Evolutionary conservation across 2,797 vertebrate species (phyloP).

Genomic region (Esox masquinongy): DNA sequence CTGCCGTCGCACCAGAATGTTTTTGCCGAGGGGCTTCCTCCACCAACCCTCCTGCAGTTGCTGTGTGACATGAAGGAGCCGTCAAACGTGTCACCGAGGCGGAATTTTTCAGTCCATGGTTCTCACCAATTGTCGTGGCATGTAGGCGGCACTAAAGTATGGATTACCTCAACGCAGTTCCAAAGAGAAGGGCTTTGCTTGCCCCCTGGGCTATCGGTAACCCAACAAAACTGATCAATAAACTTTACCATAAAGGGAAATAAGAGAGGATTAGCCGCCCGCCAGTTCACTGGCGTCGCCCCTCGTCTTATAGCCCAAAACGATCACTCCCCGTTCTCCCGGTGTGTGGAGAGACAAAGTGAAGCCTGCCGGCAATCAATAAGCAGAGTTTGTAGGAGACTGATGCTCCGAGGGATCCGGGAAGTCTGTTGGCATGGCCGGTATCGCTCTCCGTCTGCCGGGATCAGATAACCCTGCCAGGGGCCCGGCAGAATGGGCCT

Average conservation of each 20-base stretch:
- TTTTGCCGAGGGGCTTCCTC: neutral
- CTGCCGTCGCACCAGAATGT: neutral
- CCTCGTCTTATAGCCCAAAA: constrained; percentile 59
- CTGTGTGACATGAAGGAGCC: no score
- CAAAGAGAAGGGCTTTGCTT: constrained; percentile 22
- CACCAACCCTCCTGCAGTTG: neutral
- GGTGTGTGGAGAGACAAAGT: constrained; percentile 60
- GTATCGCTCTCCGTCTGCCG: constrained; percentile 64
- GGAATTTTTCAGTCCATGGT: constrained; percentile 16
- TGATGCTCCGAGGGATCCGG: constrained; percentile 62
- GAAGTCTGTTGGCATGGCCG: constrained; percentile 59
- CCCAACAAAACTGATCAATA: constrained; percentile 33
- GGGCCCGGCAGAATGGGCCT: constrained; percentile 57
- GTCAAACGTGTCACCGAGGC: neutral
- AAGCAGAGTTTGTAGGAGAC: constrained; percentile 56
- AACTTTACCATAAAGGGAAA: constrained; percentile 42
- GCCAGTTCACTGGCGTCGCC: constrained; percentile 41
- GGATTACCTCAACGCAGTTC: constrained; percentile 25
- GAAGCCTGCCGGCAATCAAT: constrained; percentile 64
- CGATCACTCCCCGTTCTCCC: constrained; percentile 47
- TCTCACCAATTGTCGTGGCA: constrained; percentile 21
- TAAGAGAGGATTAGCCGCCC: constrained; percentile 37
- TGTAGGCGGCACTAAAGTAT: constrained; percentile 25
- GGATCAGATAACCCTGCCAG: constrained; percentile 70
- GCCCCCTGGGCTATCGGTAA: constrained; percentile 32